A percentile compares a stretch with the other conserved stretches of the same genome.
phyloP scores from a whole-genome alignment of 2,888 invertebrate genomes.

The Ormia ochracea region DNA sequence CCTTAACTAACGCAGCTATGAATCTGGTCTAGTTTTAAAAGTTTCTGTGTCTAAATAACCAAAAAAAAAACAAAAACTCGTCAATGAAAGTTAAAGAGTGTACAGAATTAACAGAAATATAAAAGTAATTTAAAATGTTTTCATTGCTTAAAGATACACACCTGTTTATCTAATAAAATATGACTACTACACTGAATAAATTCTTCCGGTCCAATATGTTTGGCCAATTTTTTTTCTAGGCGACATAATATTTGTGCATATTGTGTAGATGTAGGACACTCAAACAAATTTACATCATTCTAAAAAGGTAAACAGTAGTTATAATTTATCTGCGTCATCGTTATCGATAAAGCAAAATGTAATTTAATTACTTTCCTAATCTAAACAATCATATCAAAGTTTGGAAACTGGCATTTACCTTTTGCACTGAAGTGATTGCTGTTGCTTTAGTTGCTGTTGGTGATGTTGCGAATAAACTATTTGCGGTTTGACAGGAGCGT shows the following conservation, averaged over 20 bases:
- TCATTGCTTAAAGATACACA: conserved; percentile 56
- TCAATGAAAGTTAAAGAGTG: too few species aligned
- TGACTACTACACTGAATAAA: conserved; percentile 76
- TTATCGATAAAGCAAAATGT: not conserved
- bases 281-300: conserved; percentile 67
- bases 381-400: conserved; percentile 13
- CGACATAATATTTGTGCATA: conserved; percentile 77
- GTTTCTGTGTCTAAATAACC: too few species aligned
- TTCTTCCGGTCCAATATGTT: conserved; percentile 77
- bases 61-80: too few species aligned
- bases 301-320: conserved; percentile 8
- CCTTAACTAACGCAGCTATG: too few species aligned
- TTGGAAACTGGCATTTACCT: conserved; percentile 66
- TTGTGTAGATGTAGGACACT: conserved; percentile 75
- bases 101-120: too few species aligned
- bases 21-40: too few species aligned
- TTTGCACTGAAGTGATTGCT: conserved; percentile 64
- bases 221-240: conserved; percentile 76
- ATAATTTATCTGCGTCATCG: not conserved
- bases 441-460: not conserved
- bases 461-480: conserved; percentile 27
- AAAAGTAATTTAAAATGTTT: not conserved
- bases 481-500: conserved; percentile 75
- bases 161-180: conserved; percentile 76
- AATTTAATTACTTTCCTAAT: conserved; percentile 9